These are phyloP conservation scores for Limonius californicus DNA, from an alignment of 1,140 invertebrate genomes.

Conservation along the genomic window DNA sequence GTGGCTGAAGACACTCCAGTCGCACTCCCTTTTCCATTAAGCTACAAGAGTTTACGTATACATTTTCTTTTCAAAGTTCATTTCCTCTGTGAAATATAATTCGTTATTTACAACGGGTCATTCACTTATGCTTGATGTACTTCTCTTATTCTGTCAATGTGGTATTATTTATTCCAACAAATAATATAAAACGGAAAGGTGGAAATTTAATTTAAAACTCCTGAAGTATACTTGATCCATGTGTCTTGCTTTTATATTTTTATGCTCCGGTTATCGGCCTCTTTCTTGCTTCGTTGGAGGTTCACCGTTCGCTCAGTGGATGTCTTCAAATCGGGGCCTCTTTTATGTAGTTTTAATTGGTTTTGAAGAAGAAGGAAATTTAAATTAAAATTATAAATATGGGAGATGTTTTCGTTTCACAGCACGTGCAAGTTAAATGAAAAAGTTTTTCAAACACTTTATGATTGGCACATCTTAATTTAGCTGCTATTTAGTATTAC, in stretches of 20 bases:
- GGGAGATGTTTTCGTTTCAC: background rate
- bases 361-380: background rate
- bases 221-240: background rate
- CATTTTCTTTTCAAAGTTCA: background rate
- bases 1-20: background rate
- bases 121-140: background rate
- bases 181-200: background rate
- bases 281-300: background rate
- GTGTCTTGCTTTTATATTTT: background rate
- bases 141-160: background rate
- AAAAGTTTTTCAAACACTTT: background rate
- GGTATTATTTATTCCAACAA: background rate
- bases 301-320: background rate
- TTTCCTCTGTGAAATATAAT: background rate
- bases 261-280: background rate
- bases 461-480: background rate
- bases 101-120: background rate
- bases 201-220: background rate
- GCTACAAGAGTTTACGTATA: background rate
- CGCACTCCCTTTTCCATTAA: background rate
- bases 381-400: conserved; percentile 2
- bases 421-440: conserved; percentile 1
- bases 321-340: background rate
- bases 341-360: background rate
- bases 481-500: background rate